phyloP scores from a whole-genome alignment of 2,113 vertebrate genomes.

The Protomyctophum bolini region DNA sequence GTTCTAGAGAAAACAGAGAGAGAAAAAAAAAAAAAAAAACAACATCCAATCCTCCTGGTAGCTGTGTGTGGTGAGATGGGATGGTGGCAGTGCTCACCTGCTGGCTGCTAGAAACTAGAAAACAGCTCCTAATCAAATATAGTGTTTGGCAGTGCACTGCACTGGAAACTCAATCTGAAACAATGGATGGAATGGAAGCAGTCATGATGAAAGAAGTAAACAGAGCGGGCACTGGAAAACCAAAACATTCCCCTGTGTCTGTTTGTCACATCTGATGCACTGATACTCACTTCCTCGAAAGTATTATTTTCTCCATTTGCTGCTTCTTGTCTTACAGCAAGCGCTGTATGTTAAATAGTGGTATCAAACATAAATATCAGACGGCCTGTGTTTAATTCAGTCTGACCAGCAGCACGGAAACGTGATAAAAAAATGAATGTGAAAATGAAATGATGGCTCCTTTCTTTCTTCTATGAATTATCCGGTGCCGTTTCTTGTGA shows the following conservation, averaged over 20 bases:
- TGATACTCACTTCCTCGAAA: no score
- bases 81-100: not conserved
- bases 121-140: constrained; percentile 35
- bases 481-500: no score
- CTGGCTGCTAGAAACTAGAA: not conserved
- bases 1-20: not conserved
- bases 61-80: not conserved
- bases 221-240: constrained; percentile 10
- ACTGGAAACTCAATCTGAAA: constrained; percentile 6
- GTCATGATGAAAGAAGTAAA: not conserved
- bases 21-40: not conserved
- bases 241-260: constrained; percentile 9
- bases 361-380: no score
- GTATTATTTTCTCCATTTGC: not conserved
- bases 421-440: no score
- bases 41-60: not conserved
- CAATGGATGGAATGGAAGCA: constrained; percentile 16
- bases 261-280: not conserved
- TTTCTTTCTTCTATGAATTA: not conserved
- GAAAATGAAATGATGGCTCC: no score
- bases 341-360: not conserved
- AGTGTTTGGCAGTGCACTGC: not conserved
- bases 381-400: not conserved
- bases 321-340: constrained; percentile 9
- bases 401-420: no score